A percentile compares a stretch with the other conserved stretches of the same genome.
phyloP scores from a whole-genome alignment of 53 echinoderm and acorn worm species.

The Hippasteria phrygiana region DNA sequence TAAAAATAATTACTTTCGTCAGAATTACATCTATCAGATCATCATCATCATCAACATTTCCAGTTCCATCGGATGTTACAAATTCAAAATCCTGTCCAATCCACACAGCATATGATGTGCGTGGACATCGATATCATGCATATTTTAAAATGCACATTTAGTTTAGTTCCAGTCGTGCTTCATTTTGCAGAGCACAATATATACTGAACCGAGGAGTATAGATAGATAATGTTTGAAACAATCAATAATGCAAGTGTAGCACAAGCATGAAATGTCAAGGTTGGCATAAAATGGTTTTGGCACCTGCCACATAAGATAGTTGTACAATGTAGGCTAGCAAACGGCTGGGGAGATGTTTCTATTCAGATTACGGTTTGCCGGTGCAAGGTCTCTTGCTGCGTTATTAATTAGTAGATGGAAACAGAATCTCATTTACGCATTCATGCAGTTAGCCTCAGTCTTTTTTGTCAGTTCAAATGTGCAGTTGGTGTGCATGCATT shows the following conservation, averaged over 20 bases:
- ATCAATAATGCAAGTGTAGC: slow-evolving; percentile 43
- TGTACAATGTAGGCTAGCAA: neutral
- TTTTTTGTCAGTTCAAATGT: no score
- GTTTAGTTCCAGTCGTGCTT: neutral
- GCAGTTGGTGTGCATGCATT: no score
- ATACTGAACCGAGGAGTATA: neutral
- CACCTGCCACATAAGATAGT: slow-evolving; percentile 8
- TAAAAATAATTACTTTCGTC: no score
- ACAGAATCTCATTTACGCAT: neutral
- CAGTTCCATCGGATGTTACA: no score
- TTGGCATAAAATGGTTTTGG: slow-evolving; percentile 31
- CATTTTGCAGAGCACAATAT: slow-evolving; percentile 10
- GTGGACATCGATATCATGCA: neutral
- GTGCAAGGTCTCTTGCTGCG: neutral
- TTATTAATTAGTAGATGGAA: neutral
- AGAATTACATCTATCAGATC: no score
- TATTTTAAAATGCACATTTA: neutral
- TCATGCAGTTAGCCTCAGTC: no score
- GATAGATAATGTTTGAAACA: slow-evolving; percentile 11
- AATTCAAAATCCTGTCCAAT: no score
- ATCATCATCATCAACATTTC: no score
- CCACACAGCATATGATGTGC: neutral
- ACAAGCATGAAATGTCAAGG: slow-evolving; percentile 48
- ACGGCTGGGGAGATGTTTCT: neutral
- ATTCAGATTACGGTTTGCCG: slow-evolving; percentile 35